These are phyloP conservation scores for Oxyruncus cristatus DNA, from an alignment of 2,113 vertebrate genomes.

Conservation along the genomic window DNA sequence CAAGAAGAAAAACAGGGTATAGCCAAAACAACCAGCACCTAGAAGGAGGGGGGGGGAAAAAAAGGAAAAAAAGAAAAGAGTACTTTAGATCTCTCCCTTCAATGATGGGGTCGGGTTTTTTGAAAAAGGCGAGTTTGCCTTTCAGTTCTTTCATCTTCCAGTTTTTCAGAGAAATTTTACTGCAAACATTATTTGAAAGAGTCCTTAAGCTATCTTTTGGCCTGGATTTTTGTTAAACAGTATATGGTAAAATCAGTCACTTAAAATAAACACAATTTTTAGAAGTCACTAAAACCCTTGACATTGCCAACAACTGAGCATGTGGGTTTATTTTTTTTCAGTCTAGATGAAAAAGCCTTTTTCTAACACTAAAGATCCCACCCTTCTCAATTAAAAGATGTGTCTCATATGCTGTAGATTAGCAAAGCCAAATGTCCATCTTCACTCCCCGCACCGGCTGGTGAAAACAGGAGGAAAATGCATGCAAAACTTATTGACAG, in stretches of 20 bases:
- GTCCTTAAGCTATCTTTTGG: background rate
- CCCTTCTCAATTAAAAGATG: background rate
- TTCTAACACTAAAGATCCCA: background rate
- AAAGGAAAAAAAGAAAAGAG: accelerated
- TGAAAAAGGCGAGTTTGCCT: background rate
- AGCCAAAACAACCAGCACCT: background rate
- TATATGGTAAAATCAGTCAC: background rate
- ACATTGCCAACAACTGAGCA: background rate
- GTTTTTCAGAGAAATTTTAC: background rate
- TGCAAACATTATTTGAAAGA: background rate
- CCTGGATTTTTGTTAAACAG: background rate
- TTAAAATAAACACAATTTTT: background rate
- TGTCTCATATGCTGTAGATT: background rate
- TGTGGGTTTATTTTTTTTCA: background rate
- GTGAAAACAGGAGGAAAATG: slow-evolving; percentile 19
- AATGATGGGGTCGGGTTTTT: background rate
- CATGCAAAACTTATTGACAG: background rate
- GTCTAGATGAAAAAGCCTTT: background rate
- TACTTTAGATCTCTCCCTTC: background rate
- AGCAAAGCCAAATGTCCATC: background rate
- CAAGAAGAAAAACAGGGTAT: background rate
- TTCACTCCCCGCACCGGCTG: background rate
- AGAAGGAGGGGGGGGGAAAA: background rate
- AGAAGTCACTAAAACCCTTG: background rate
- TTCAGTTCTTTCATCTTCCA: background rate